Percentiles rank a stretch among this genome's conserved stretches.
phyloP scores from a whole-genome alignment of 2,797 vertebrate species.

The Alcedo atthis region DNA sequence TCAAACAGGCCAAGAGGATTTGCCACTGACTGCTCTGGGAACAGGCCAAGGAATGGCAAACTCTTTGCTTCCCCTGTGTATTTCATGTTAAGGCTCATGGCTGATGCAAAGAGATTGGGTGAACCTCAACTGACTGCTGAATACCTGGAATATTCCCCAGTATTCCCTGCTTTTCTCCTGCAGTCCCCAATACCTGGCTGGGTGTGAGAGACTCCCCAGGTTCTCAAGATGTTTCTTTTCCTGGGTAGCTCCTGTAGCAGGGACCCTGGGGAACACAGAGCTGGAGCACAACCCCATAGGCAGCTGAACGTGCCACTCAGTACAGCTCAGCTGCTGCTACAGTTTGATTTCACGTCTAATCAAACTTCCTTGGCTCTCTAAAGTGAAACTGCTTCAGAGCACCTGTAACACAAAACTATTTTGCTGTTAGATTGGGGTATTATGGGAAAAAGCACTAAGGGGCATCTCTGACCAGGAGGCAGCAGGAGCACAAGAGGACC shows the following conservation, averaged over 20 bases:
- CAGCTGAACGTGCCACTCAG: not conserved
- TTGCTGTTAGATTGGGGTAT: not conserved
- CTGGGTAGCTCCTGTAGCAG: not conserved
- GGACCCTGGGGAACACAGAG: not conserved
- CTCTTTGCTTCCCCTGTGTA: not conserved
- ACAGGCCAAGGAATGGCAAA: not conserved
- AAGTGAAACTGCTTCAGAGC: not conserved
- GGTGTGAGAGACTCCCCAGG: not conserved
- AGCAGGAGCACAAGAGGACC: not conserved
- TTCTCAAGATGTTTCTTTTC: not conserved
- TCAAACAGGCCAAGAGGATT: not conserved
- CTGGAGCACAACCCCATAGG: not conserved
- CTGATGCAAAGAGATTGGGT: not conserved
- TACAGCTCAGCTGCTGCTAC: not conserved
- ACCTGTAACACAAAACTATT: not conserved
- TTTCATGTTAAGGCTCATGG: not conserved
- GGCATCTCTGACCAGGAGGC: not conserved
- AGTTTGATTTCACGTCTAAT: not conserved
- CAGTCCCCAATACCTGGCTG: fast-evolving
- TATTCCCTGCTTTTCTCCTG: not conserved
- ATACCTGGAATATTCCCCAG: fast-evolving
- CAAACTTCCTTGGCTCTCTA: not conserved
- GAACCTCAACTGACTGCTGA: not conserved
- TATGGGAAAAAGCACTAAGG: not conserved
- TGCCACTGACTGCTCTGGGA: not conserved